Base-by-base conservation (phyloP, 2,797 vertebrate genomes). In the Amphiprion clarkii region DNA sequence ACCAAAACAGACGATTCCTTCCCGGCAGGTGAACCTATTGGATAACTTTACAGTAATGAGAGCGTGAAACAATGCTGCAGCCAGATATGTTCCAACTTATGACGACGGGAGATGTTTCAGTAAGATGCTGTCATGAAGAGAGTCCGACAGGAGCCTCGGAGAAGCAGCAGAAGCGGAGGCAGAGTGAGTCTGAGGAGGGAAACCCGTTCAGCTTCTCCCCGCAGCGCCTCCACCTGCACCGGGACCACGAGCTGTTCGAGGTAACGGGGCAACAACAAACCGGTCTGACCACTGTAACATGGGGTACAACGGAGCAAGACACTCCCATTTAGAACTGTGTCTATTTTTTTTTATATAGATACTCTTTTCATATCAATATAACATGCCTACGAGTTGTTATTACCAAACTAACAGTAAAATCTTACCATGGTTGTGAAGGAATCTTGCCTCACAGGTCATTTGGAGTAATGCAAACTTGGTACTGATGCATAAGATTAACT, bases 241-340 rank as follows among this genome's bases (percentile, higher is more conserved):
- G 82, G 75, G 93, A 96, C 68, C 93, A 96, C 70, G 85, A 93
- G 46, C 81, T 93, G 6, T 95, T 96, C 51, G 96, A 95, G 93
- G 95, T 96, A 87, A 67, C 31, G 1, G 7, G 14, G 27, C 29
- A 59, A 59, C 12, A 14, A 25, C 23, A 44, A 39, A 39, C 9
- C 14, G 1, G 4, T 16, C 17, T 12, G 10, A 21, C 11, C 12
- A 1, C 9, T 2, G 9, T 40, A 19, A 21, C 51, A 3, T 1
- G 29, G 36, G 31, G 31, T 8, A 6, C 5, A 33, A 33, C 5
- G 31, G 31, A 2, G 36, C 9, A 39, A 39, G 7, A 11, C 2
- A 2, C 36, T 10, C 3, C 17, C 46, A 2, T 3, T 48, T n/a
- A 19, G 6, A 17, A 19, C 1, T 16, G 19, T 19, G 42, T 44